Base-by-base conservation (phyloP, 2,797 vertebrate genomes). In the Mormyrus proboscirostris region DNA sequence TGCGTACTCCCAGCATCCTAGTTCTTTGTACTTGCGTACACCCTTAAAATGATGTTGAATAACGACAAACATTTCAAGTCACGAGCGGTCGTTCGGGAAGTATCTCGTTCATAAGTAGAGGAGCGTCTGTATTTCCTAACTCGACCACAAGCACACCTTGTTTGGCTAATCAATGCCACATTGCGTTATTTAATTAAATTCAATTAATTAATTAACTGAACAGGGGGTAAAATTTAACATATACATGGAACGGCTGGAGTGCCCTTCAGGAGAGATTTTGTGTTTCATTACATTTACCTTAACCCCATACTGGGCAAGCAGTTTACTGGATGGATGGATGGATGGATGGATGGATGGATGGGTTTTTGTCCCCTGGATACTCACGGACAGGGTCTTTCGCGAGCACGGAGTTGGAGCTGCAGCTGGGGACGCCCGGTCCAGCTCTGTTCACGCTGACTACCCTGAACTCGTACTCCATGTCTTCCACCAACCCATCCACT, bases 381-480 rank as follows among this genome's bases (percentile, higher is more conserved):
- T 93, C 90, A 95, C 93, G 92, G 90, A 94, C 93, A n/a, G 93
- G 94, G 90, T 95, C 93, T 91, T 95, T 95, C 90, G 94, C 94
- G 89, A 93, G 1, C 4, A 94, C 92, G 47, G 93, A 91, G 44
- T 84, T 93, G 88, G 94, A 95, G 4, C 91, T 53, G 4, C 90
- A 65, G 62, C 95, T 95, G 73, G 94, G 94, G 65, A 90, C 89
- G 19, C 95, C 94, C 1, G 92, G 89, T 41, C 93, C 95, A 33
- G 93, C 92, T 69, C 90, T 90, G 92, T 95, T 96, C 76, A 96
- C 91, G 90, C 94, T 91, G 87, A 76, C 93, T 44, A 95, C 93
- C 88, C 12, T 19, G 91, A 96, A 95, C 92, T 97, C 94, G 22
- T 95, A 96, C 90, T 95, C 95, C 73, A 92, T 91, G 88, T 93